Conservation (phyloP, 2,113 vertebrate genomes). For the Mus spicilegus region DNA sequence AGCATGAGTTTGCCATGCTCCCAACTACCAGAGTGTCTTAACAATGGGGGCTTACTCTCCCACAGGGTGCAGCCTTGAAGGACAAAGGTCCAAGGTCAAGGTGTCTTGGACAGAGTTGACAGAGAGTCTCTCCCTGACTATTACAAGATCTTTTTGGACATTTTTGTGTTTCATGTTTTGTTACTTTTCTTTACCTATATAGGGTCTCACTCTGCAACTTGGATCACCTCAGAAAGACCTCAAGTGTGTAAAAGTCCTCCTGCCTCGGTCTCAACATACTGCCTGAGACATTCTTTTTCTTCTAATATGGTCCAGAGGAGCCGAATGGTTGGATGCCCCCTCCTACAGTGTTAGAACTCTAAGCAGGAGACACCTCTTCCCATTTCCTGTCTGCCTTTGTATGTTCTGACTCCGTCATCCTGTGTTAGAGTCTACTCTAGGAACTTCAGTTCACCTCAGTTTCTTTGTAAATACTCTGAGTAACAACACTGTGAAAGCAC, state of each 20-base stretch:
- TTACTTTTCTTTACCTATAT: neutral
- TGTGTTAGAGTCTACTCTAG: neutral
- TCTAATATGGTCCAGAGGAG: neutral
- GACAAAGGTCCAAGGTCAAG: neutral
- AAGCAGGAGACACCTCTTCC: neutral
- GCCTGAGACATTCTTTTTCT: neutral
- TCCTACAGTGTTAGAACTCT: neutral
- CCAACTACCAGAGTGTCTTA: neutral
- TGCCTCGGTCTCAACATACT: neutral
- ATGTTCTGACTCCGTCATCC: neutral
- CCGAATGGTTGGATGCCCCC: neutral
- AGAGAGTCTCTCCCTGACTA: neutral
- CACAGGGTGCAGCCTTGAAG: neutral
- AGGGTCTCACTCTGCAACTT: neutral
- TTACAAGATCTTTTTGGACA: fast-evolving
- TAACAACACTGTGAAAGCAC: neutral
- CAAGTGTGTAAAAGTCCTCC: neutral
- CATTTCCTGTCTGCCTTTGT: neutral
- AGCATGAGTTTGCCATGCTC: neutral
- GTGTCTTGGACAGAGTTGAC: neutral
- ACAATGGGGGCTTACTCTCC: neutral
- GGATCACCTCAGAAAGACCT: neutral
- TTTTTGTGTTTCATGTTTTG: neutral
- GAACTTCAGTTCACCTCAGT: neutral
- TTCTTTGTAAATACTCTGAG: neutral